Conservation (phyloP, 2,797 vertebrate species). For the Peromyscus nudipes region DNA sequence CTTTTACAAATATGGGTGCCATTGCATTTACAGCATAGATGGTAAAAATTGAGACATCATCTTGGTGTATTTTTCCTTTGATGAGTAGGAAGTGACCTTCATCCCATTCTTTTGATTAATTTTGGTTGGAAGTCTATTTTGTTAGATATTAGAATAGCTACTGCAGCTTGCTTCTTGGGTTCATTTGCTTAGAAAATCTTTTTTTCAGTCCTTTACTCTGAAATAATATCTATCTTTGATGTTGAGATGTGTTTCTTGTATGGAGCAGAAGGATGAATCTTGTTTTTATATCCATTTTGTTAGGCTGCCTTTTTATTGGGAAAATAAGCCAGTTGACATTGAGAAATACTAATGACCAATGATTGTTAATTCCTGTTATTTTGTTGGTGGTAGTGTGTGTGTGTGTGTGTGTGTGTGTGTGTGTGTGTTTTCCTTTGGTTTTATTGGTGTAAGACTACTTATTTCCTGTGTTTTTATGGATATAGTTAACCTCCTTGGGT, state of each 20-base stretch:
- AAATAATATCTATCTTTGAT: not conserved
- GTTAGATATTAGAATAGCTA: not conserved
- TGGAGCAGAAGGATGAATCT: not conserved
- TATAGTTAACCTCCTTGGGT: not conserved
- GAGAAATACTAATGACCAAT: not conserved
- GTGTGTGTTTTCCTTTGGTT: not conserved
- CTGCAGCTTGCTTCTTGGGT: not conserved
- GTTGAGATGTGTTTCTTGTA: not conserved
- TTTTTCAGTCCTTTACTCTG: not conserved
- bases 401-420: too few relatives aligned
- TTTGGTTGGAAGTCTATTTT: not conserved
- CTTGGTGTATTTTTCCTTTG: not conserved
- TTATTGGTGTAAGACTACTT: not conserved
- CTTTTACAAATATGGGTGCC: not conserved
- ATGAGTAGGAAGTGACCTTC: not conserved
- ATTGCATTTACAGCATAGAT: not conserved
- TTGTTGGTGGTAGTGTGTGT: not conserved
- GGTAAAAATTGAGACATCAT: not conserved
- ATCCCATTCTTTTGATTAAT: not conserved
- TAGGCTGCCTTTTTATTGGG: not conserved
- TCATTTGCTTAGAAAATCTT: not conserved
- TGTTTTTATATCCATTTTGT: not conserved
- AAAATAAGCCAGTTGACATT: not conserved
- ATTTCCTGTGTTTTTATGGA: not conserved
- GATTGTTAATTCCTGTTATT: not conserved